Base-by-base conservation (phyloP, 1,140 invertebrate genomes). In the Papilio aristodemus region DNA sequence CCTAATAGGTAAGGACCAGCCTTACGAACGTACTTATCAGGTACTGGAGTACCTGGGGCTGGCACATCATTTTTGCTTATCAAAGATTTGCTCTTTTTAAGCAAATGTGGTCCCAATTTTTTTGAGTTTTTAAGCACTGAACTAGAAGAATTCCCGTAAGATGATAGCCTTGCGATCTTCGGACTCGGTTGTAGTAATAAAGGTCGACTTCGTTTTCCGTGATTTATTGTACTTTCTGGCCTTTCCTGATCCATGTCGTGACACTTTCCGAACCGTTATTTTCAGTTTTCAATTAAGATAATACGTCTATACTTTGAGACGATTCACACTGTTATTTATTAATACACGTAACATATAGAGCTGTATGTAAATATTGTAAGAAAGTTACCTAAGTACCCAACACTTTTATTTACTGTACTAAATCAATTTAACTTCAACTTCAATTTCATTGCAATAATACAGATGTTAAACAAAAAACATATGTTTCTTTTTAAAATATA, bases 1-100 rank as follows among this genome's bases (percentile, higher is more conserved):
- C 96, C 95, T 46, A 96, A 80, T 50, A 96, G 90, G 85, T 95
- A 96, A 43, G 94, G 94, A 14, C 95, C 95, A 54, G 95, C 95
- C 82, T 93, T 92, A 46, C 90, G 85, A 14, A 92, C 87, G 22
- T 80, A 76, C 63, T 90, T 91, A 54, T 92, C 87, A 22, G 89
- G 84, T n/a, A 92, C 91, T 46, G 83, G 82, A 50, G 90, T 90
- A 0, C 91, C 90, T 67, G 81, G 77, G 5, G 79, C 67, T 36
- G 90, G 91, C 2, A 91, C 80, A 77, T 89, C 85, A 76, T 69
- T 88, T 43, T 73, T 80, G 63, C 86, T 84, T 70, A 89, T 89
- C 9, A 77, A 71, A 19, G 85, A 60, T 71, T 84, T 84, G 4
- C 71, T n/a, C 62, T 84, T 84, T 59, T 80, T 84, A 13, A 81